Conservation (phyloP, 2,113 vertebrate genomes). For the Notothenia rossii region DNA sequence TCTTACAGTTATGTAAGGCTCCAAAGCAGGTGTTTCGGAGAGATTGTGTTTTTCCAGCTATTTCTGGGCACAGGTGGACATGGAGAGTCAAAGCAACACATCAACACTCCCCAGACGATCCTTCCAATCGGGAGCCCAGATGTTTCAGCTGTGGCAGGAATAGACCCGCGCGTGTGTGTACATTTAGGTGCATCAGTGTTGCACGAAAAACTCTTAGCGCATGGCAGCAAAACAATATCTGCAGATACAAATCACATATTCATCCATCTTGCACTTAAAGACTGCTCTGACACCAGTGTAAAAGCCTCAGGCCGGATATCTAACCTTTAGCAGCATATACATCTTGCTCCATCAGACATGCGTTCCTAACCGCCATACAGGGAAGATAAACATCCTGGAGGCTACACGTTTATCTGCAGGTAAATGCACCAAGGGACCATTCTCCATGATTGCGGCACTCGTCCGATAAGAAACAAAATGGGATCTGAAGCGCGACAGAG, state of each 20-base stretch:
- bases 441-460: slow-evolving; percentile 11
- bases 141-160: slow-evolving; percentile 46
- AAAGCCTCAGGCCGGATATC: slow-evolving; percentile 25
- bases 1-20: slow-evolving; percentile 37
- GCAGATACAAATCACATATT: neutral
- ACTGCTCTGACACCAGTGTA: slow-evolving; percentile 25
- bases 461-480: slow-evolving; percentile 48
- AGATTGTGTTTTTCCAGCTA: slow-evolving; percentile 62
- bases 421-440: slow-evolving; percentile 21
- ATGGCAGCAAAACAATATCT: slow-evolving; percentile 36
- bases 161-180: neutral
- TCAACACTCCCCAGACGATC: slow-evolving; percentile 38
- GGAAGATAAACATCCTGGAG: slow-evolving; percentile 43
- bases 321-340: neutral
- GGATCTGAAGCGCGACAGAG: neutral
- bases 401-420: slow-evolving; percentile 53
- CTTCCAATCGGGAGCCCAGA: slow-evolving; percentile 42
- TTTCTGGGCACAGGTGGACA: slow-evolving; percentile 73
- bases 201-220: slow-evolving; percentile 4
- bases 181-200: slow-evolving; percentile 12
- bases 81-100: slow-evolving; percentile 53
- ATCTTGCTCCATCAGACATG: slow-evolving; percentile 9
- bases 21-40: slow-evolving; percentile 64
- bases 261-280: slow-evolving; percentile 38
- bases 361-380: neutral